Evolutionary conservation across 2,888 invertebrate species (phyloP).

Genomic region (Cantharis nigra): DNA sequence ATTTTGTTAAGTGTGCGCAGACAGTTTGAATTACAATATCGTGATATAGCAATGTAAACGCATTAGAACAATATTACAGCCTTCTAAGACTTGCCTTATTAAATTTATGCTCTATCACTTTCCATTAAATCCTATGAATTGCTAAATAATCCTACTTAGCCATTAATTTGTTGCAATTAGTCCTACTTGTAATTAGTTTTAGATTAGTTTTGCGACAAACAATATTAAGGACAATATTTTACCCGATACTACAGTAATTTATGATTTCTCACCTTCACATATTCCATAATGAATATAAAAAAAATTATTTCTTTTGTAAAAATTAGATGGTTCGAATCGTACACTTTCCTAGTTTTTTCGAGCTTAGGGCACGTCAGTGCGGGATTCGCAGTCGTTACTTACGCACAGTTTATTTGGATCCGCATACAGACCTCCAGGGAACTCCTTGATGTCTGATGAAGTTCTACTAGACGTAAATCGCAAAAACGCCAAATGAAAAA

Average conservation of each 20-base stretch:
- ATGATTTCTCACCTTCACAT: neutral
- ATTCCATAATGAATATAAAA: neutral
- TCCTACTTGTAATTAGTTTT: neutral
- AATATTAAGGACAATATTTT: neutral
- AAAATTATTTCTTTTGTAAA: neutral
- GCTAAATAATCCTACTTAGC: neutral
- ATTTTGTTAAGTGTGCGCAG: slow-evolving; percentile 23
- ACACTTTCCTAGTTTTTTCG: neutral
- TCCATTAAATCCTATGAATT: slow-evolving; percentile 7
- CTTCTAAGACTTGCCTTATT: slow-evolving; percentile 11
- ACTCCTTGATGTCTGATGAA: slow-evolving; percentile 21
- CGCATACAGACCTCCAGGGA: slow-evolving; percentile 11
- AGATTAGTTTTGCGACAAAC: neutral
- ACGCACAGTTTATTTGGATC: slow-evolving; percentile 11
- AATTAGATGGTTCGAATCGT: neutral
- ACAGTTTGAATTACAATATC: slow-evolving; percentile 24
- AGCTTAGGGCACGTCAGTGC: slow-evolving; percentile 5
- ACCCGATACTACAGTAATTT: neutral
- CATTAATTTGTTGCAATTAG: neutral
- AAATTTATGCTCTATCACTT: slow-evolving; percentile 12
- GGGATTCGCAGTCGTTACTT: slow-evolving; percentile 12
- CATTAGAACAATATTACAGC: slow-evolving; percentile 14
- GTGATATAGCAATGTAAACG: slow-evolving; percentile 13
- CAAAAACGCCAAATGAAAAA: slow-evolving; percentile 22
- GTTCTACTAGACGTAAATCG: slow-evolving; percentile 24